phyloP scores from a whole-genome alignment of 1,140 invertebrate species.

The Orussus abietinus region DNA sequence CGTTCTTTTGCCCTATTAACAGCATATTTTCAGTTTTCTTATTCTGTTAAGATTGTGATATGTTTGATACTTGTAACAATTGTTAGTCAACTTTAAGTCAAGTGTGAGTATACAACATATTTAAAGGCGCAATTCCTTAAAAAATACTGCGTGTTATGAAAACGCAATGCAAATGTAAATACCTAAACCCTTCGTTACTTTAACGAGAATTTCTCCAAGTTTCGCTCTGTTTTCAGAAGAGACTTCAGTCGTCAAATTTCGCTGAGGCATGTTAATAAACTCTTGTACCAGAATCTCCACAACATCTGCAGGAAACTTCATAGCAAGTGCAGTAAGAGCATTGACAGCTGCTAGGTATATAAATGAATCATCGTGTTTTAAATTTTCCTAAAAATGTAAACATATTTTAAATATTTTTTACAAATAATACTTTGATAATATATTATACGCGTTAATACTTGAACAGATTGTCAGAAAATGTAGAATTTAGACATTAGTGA shows the following conservation, averaged over 20 bases:
- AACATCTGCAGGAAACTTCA: conserved; percentile 64
- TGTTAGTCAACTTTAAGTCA: too few relatives aligned
- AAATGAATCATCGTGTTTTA: conserved; percentile 78
- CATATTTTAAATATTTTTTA: conserved; percentile 16
- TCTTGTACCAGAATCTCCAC: conserved; percentile 64
- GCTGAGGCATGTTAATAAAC: conserved; percentile 51
- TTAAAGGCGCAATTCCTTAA: too few relatives aligned
- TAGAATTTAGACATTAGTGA: too few relatives aligned
- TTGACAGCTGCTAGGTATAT: conserved; percentile 77
- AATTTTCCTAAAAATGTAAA: conserved; percentile 60
- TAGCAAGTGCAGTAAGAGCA: conserved; percentile 65
- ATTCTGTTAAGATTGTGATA: too few relatives aligned
- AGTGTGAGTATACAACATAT: too few relatives aligned
- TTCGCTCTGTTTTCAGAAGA: conserved; percentile 67
- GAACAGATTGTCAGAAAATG: too few relatives aligned
- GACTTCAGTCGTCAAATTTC: conserved; percentile 43
- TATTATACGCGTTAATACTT: conserved; percentile 5
- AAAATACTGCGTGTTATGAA: too few relatives aligned
- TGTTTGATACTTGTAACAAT: too few relatives aligned
- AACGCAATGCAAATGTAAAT: too few relatives aligned
- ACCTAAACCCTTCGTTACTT: conserved; percentile 70
- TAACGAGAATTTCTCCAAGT: conserved; percentile 78
- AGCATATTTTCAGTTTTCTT: too few relatives aligned
- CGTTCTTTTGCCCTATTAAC: too few relatives aligned
- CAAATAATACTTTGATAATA: conserved; percentile 13